Conservation (phyloP, 1,140 invertebrate species). For the Pararge aegeria region DNA sequence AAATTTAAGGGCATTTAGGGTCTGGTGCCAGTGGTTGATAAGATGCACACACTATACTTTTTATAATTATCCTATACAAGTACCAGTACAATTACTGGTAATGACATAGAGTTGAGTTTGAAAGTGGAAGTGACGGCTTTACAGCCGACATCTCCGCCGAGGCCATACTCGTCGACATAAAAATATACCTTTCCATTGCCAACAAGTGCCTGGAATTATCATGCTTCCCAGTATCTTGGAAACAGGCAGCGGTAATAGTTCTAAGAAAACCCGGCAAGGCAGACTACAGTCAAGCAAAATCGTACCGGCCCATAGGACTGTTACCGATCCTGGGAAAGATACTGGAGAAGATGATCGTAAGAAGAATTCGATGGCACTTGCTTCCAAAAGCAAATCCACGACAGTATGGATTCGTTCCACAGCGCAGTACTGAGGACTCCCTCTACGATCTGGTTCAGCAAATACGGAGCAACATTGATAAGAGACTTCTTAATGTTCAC, state of each 20-base stretch:
- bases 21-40: no score
- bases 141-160: not conserved
- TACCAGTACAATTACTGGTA: not conserved
- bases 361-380: slow-evolving; percentile 5
- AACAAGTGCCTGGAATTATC: not conserved
- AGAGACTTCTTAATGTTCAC: slow-evolving; percentile 2
- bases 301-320: not conserved
- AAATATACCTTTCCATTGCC: not conserved
- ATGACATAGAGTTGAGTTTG: not conserved
- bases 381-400: not conserved
- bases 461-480: slow-evolving; percentile 4
- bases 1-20: no score
- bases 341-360: not conserved
- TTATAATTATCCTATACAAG: not conserved
- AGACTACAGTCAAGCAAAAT: not conserved
- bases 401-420: slow-evolving; percentile 14
- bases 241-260: slow-evolving; percentile 3
- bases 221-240: not conserved
- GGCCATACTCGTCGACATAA: not conserved
- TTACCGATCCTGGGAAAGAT: slow-evolving; percentile 8
- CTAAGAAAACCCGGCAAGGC: slow-evolving; percentile 7
- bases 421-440: slow-evolving; percentile 12
- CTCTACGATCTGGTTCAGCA: slow-evolving; percentile 16
- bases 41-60: no score
- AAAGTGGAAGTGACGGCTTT: not conserved